Percentiles rank a stretch among this genome's conserved stretches.
These are phyloP conservation scores for Elegia similella DNA, from an alignment of 2,888 invertebrate genomes.

Conservation along the genomic window DNA sequence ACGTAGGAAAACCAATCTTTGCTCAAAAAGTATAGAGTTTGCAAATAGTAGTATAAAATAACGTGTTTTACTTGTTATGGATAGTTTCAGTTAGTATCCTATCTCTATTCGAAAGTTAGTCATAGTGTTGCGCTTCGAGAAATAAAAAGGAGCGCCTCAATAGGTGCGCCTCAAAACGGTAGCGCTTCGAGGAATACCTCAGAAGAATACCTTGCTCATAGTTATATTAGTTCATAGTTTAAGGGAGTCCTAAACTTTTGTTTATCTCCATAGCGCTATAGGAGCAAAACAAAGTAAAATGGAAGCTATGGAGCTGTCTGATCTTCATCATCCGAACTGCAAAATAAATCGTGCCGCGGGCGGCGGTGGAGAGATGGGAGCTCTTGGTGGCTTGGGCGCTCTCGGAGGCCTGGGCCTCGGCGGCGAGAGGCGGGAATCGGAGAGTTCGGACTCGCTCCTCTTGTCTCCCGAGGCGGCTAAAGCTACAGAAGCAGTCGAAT, in stretches of 20 bases:
- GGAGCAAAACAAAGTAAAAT: conserved; percentile 90
- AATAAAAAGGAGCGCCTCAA: too few relatives aligned
- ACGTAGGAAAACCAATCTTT: too few relatives aligned
- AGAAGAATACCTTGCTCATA: too few relatives aligned
- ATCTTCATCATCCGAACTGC: conserved; percentile 97
- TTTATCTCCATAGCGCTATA: conserved; percentile 81
- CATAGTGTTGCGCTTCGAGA: too few relatives aligned
- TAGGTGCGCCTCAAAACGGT: too few relatives aligned
- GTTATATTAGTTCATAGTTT: not conserved
- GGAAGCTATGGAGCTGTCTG: conserved; percentile 96
- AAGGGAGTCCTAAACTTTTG: conserved; percentile 23
- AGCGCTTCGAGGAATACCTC: too few relatives aligned
- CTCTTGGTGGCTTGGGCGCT: conserved; percentile 81
- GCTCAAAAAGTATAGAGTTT: too few relatives aligned
- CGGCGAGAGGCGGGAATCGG: conserved; percentile 91
- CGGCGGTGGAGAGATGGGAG: conserved; percentile 69
- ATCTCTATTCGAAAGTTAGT: too few relatives aligned
- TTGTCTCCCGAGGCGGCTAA: conserved; percentile 96
- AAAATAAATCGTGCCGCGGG: conserved; percentile 93
- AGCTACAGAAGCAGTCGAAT: conserved; percentile 98
- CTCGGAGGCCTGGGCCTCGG: conserved; percentile 84
- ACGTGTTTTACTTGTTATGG: too few relatives aligned
- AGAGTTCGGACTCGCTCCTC: conserved; percentile 94
- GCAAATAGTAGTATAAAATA: too few relatives aligned
- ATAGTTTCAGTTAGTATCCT: too few relatives aligned